Evolutionary conservation across 2,888 invertebrate species (phyloP).

Genomic region (Abscondita cerata): DNA sequence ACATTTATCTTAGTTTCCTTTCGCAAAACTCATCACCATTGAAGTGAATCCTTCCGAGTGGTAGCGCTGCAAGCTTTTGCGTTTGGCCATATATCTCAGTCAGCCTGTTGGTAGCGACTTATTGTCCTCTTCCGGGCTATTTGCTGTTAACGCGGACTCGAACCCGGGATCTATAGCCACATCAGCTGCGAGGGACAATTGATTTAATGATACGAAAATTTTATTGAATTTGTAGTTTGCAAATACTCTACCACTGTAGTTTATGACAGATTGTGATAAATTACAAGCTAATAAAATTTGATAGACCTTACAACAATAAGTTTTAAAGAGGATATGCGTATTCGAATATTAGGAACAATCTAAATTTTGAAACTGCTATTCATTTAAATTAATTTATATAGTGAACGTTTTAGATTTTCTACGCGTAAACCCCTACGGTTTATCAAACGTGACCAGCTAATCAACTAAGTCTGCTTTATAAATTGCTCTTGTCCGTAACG

Average conservation of each 20-base stretch:
- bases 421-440: constrained; percentile 27
- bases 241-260: constrained; percentile 17
- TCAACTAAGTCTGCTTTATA: constrained; percentile 47
- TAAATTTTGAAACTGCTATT: too few species aligned
- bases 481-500: constrained; percentile 41
- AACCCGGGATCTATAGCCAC: constrained; percentile 50
- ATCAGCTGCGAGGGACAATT: constrained; percentile 50
- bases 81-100: constrained; percentile 50
- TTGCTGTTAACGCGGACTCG: constrained; percentile 55
- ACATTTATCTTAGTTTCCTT: constrained; percentile 38
- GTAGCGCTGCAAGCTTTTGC: constrained; percentile 29
- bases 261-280: constrained; percentile 10
- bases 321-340: too few species aligned
- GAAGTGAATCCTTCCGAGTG: constrained; percentile 44
- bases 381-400: too few species aligned
- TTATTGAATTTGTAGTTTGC: constrained; percentile 30
- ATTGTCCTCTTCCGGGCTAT: constrained; percentile 56
- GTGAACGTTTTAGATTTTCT: too few species aligned
- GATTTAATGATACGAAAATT: constrained; percentile 45
- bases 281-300: background rate
- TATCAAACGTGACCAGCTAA: constrained; percentile 40
- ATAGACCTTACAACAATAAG: too few species aligned
- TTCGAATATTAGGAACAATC: too few species aligned
- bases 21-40: constrained; percentile 42
- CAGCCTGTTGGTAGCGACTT: constrained; percentile 51